A percentile compares a stretch with the other conserved stretches of the same genome.
Conservation (phyloP, 37 sponge, comb jelly and placozoan genomes). For the Oopsacas minuta region DNA sequence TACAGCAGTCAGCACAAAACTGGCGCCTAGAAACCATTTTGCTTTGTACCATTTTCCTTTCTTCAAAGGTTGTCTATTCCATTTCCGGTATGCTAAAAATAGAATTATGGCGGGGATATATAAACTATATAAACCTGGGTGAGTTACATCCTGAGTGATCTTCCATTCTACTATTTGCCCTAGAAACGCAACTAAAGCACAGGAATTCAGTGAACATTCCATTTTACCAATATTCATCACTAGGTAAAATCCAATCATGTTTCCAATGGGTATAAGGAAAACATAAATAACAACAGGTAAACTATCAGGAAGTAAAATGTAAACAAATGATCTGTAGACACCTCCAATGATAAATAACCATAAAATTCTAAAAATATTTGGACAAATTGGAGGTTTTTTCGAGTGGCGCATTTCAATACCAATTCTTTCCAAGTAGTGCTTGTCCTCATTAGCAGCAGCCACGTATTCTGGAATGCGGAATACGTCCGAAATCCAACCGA, state of each 20-base stretch:
- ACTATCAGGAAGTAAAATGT: conserved; percentile 34
- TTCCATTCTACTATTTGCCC: conserved; percentile 32
- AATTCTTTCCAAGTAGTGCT: conserved; percentile 20
- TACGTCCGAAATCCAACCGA: conserved; percentile 63
- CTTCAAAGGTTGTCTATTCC: background rate
- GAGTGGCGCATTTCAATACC: background rate
- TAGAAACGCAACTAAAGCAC: conserved; percentile 35
- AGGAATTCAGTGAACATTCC: conserved; percentile 21
- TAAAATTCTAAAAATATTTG: conserved; percentile 23
- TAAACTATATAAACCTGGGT: background rate
- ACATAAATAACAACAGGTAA: background rate
- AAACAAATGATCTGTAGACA: conserved; percentile 33
- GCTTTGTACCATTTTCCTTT: background rate
- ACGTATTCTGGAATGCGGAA: conserved; percentile 53
- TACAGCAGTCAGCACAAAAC: background rate
- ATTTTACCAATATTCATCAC: conserved; percentile 53
- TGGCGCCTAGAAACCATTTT: background rate
- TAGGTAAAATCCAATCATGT: conserved; percentile 53
- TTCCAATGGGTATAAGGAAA: conserved; percentile 49
- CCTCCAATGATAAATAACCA: conserved; percentile 36
- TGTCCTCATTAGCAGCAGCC: conserved; percentile 46
- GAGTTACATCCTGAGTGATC: background rate
- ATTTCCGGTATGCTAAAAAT: background rate
- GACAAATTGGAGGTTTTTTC: conserved; percentile 10
- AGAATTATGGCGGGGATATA: background rate